Base-by-base conservation (phyloP, 2,888 invertebrate species). In the Strigamia maritima region DNA sequence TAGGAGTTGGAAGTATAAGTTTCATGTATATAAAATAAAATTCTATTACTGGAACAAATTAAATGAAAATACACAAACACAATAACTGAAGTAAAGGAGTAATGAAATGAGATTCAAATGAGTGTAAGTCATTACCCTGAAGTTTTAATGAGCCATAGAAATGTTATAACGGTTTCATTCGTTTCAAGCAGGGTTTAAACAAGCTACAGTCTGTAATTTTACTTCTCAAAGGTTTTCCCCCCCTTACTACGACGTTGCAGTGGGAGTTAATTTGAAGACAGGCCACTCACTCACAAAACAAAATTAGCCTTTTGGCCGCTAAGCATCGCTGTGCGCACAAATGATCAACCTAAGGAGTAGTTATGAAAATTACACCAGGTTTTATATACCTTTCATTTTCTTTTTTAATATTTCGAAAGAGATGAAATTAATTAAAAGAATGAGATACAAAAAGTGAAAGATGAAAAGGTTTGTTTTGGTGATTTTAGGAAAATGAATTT, bases 271-370 rank as follows among this genome's bases (percentile, higher is more conserved):
- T 65, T 65, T 65, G 65, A 65, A 65, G 65, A 65, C 65, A 65
- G 26, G 14, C 65, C 65, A 65, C 65, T 65, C 65, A 65, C 65
- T 65, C 65, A 65, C 65, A 65, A 65, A 65, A 65, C 65, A 65
- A 65, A 65, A 65, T 65, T 65, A 65, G 65, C 65, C 65, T 65
- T 65, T 26, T 65, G 65, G 65, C 65, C 65, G 65, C 65, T 65
- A 65, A 28, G 65, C 24, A 26, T 16, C 65, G 12, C 65, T 65
- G 65, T 28, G 65, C 65, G 65, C 65, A 12, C 65, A 65, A 65
- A 65, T 65, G 65, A 65, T 65, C 65, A 65, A 65, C 65, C 65
- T 65, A 65, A 65, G 65, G 65, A 65, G 65, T 28, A 65, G 65
- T 65, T 65, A 65, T 65, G 65, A 65, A 65, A 65, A 65, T 65